These are phyloP conservation scores for Autographa gamma DNA, from an alignment of 2,888 invertebrate genomes.

Conservation along the genomic window DNA sequence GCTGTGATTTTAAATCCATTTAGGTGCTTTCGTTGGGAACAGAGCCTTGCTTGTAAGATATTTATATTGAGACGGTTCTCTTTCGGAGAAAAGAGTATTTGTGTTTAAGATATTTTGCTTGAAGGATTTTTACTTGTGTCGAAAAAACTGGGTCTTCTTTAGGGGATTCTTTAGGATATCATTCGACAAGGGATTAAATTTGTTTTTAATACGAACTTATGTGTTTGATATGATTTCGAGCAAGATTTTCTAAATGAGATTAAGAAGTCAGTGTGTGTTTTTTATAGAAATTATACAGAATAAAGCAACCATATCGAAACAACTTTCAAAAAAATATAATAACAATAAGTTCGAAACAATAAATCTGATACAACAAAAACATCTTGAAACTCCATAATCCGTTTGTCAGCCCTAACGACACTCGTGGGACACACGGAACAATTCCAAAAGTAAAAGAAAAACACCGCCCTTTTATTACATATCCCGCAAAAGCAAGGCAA, in stretches of 20 bases:
- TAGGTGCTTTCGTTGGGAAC: not conserved
- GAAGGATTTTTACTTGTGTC: no score
- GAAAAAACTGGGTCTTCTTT: not conserved
- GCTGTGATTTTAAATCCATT: slow-evolving; percentile 5
- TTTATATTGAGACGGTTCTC: not conserved
- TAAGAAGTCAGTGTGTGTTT: no score
- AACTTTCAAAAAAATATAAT: not conserved
- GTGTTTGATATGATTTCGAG: no score
- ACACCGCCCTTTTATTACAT: slow-evolving; percentile 11
- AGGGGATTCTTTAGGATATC: no score
- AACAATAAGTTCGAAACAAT: slow-evolving; percentile 8
- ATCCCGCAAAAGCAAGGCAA: not conserved
- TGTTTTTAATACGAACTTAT: no score
- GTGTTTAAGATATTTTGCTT: no score
- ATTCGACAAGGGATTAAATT: no score
- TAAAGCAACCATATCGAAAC: not conserved
- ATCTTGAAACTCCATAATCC: slow-evolving; percentile 37
- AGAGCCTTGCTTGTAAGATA: not conserved
- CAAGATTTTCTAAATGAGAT: no score
- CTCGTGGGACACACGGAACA: slow-evolving; percentile 49
- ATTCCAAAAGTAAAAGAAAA: slow-evolving; percentile 43
- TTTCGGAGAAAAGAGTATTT: not conserved
- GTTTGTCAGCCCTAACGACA: slow-evolving; percentile 32
- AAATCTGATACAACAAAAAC: slow-evolving; percentile 35
- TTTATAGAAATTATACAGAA: not conserved